A percentile compares a stretch with the other conserved stretches of the same genome.
These are phyloP conservation scores for Hypotaenidia okinawae DNA, from an alignment of 2,797 vertebrate genomes.

Conservation along the genomic window DNA sequence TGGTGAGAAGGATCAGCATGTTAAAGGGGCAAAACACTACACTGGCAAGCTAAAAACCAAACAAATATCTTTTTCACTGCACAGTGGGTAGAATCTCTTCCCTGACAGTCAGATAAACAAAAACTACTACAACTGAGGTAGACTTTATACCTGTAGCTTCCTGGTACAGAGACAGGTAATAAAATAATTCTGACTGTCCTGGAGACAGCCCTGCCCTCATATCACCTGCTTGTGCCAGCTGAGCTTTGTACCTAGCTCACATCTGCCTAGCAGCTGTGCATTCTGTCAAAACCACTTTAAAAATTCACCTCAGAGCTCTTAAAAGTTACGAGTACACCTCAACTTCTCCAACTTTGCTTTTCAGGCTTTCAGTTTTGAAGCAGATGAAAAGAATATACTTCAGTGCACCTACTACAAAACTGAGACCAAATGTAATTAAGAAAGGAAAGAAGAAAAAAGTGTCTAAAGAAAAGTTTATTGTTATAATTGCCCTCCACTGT, in stretches of 20 bases:
- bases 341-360: background rate
- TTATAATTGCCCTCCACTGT: background rate
- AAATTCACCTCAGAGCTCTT: background rate
- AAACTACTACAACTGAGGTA: background rate
- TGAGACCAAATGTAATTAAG: background rate
- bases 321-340: background rate
- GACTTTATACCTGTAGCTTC: background rate
- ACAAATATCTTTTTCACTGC: background rate
- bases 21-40: background rate
- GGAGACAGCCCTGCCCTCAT: background rate
- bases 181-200: background rate
- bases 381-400: background rate
- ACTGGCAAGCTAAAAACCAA: background rate
- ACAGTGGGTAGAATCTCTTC: background rate
- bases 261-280: background rate
- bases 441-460: background rate
- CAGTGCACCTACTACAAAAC: background rate
- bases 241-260: background rate
- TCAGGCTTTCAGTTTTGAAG: background rate
- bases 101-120: background rate
- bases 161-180: background rate
- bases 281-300: background rate
- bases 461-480: background rate
- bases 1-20: background rate
- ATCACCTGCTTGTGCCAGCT: background rate